Base-by-base conservation (phyloP, 1,140 invertebrate genomes). In the Polyergus mexicanus region DNA sequence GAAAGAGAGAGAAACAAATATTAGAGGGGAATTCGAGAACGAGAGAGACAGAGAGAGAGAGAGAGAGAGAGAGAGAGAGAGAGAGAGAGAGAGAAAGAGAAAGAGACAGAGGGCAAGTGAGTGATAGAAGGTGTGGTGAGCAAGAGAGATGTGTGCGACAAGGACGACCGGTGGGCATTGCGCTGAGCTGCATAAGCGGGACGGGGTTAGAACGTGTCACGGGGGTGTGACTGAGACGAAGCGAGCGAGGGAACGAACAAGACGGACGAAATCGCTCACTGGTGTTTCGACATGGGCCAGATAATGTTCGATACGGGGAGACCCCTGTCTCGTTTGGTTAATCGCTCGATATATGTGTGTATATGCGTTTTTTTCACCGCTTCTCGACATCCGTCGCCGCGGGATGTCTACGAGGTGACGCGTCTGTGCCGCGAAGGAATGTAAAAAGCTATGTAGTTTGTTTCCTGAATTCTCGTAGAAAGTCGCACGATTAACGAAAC, bases 201-300 rank as follows among this genome's bases (percentile, higher is more conserved):
- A 85, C 81, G 28, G 47, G 62, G 89, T 91, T 89, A 88, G 89
- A 86, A 91, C 90, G 88, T 90, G 86, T 91, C 87, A 88, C 89
- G 87, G 89, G 89, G 91, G 88, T 86, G 84, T 63, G 85, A 90
- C 80, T 63, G 68, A 51, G 85, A 84, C 28, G 28, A 54, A 10
- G 22, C 35, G 51, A 68, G 74, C 41, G 77, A 85, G 54, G 28
- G 68, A 62, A 88, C 86, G 91, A 93, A 94, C 93, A 91, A 93
- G 93, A 94, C 92, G 91, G 91, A 93, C 93, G 88, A 92, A 94
- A 94, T 94, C 93, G 92, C 90, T 94, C 94, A 91, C 91, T 89
- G 91, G 91, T 93, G 93, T 93, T 92, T 92, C 92, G 92, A 93
- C 93, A 90, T 94, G 85, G 86, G 90, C 84, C 87, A 91, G 92